A percentile compares a stretch with the other conserved stretches of the same genome.
Evolutionary conservation across 2,113 vertebrate species (phyloP).

Genomic region (Lethenteron reissneri): DNA sequence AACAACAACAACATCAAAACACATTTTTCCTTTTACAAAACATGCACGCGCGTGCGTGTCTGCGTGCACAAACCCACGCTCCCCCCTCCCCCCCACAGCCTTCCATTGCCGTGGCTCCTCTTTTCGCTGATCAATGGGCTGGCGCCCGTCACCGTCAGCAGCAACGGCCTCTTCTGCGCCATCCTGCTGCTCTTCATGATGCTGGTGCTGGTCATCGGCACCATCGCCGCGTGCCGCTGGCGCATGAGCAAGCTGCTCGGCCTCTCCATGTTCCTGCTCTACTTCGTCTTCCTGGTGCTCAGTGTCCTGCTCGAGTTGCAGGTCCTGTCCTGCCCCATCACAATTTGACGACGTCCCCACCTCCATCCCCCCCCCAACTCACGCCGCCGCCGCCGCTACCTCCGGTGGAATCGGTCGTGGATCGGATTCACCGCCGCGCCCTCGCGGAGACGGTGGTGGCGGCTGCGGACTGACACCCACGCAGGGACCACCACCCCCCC

Average conservation of each 20-base stretch:
- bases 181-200: slow-evolving; percentile 92
- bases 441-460: too few relatives aligned
- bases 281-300: slow-evolving; percentile 66
- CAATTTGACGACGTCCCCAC: slow-evolving; percentile 28
- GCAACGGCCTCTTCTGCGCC: slow-evolving; percentile 82
- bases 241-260: slow-evolving; percentile 80
- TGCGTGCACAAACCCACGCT: too few relatives aligned
- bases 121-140: slow-evolving; percentile 32
- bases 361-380: too few relatives aligned
- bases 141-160: slow-evolving; percentile 48
- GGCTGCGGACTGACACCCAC: too few relatives aligned
- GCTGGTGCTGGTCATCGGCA: slow-evolving; percentile 77
- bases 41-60: too few relatives aligned
- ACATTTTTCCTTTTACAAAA: too few relatives aligned
- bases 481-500: too few relatives aligned
- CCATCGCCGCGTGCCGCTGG: slow-evolving; percentile 83
- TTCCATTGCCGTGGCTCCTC: slow-evolving; percentile 73
- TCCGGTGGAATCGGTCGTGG: too few relatives aligned
- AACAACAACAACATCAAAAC: too few relatives aligned
- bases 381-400: too few relatives aligned
- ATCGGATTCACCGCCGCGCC: too few relatives aligned
- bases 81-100: slow-evolving; percentile 21
- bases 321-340: slow-evolving; percentile 50
- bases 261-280: slow-evolving; percentile 73
- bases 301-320: slow-evolving; percentile 74